Evolutionary conservation across 2,888 invertebrate species (phyloP), one percentile per base, ranked within the genome.

Genomic region (Tethea ocularis): DNA sequence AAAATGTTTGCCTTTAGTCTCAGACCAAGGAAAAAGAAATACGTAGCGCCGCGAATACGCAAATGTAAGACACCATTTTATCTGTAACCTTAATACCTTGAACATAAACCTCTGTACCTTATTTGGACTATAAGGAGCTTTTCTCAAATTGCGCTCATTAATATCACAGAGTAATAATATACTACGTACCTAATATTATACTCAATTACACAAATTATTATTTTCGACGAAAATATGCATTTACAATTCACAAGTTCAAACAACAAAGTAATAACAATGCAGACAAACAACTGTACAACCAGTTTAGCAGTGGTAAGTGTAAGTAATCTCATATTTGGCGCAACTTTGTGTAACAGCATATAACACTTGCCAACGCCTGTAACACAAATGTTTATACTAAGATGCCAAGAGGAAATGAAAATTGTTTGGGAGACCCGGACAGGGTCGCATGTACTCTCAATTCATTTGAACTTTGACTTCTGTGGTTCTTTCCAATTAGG

Each of bases 401-500:
- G 53, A 57, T 41, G 54, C 41, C 58, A 46, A 22, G 51, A 22
- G 58, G 58, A 58, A 58, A 58, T 58, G 54, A 54, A 54, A 58
- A 38, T 51, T 54, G 54, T 54, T 54, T 54, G 22, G 29, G 15
- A 22, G 54, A 26, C 36, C 33, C 54, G 33, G 41, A 53, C 29
- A 22, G 53, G 58, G 20, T 20, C 20, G 17, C 51, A 29, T 26
- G 58, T 51, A 54, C 58, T 58, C 54, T 46, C 46, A 26, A 58
- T 26, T 23, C 52, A 46, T 54, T 58, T 23, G 15, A 46, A 54
- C 53, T 29, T 57, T 20, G 51, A 52, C 23, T 53, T 57, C 15
- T 38, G 52, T 33, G 41, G 52, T 53, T 41, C 57, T 57, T 52
- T 57, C 53, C 52, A 57, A 57, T 57, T 54, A 54, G 33, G 54